phyloP scores from a whole-genome alignment of 2,113 vertebrate genomes.

The Arizona elegans region DNA sequence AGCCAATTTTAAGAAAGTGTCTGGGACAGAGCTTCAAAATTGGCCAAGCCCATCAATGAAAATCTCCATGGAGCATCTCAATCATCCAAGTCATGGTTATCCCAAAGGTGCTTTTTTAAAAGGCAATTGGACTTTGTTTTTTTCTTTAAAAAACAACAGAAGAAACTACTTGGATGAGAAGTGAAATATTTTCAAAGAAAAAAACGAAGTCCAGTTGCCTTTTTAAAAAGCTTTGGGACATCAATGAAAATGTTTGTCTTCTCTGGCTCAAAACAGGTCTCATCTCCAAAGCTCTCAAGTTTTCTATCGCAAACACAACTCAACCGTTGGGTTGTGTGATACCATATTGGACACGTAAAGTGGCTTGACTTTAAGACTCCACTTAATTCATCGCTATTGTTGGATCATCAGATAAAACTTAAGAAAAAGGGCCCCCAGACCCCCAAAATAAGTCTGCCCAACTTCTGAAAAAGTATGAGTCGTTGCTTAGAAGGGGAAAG shows the following conservation, averaged over 20 bases:
- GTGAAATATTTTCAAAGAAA: too few relatives aligned
- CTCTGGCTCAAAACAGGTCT: background rate
- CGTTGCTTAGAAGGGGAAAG: background rate
- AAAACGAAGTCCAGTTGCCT: background rate
- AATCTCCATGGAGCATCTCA: background rate
- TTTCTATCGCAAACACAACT: background rate
- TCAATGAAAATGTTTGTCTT: background rate
- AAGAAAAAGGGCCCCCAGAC: background rate
- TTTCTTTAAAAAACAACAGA: background rate
- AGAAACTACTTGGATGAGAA: too few relatives aligned
- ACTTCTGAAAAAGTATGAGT: background rate
- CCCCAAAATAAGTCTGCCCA: background rate
- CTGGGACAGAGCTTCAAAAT: background rate
- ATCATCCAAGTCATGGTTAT: background rate
- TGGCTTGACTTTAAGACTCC: background rate
- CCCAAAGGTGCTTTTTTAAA: background rate
- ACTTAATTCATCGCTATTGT: background rate
- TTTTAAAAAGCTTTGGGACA: background rate
- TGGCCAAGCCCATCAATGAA: background rate
- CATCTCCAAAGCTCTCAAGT: background rate
- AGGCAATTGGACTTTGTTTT: background rate
- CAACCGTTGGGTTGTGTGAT: background rate
- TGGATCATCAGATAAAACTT: background rate
- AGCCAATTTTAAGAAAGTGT: background rate
- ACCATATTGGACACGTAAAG: background rate